Conservation (phyloP, 2,797 vertebrate genomes). For the Botia almorhae region DNA sequence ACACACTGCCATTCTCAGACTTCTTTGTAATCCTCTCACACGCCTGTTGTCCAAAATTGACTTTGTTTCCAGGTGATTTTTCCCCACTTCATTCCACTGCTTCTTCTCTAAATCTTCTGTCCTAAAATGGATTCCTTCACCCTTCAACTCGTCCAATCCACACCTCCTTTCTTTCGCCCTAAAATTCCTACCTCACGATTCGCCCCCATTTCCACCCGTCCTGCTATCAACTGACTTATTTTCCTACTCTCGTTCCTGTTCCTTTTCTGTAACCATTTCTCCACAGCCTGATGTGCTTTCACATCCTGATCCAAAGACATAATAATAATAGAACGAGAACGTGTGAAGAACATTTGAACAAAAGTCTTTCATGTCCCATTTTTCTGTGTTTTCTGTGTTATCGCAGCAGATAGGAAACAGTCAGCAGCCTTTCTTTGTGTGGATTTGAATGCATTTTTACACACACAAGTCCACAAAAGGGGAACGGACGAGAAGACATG, state of each 20-base stretch:
- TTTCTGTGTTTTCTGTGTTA: slow-evolving; percentile 53
- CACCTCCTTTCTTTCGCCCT: slow-evolving; percentile 6
- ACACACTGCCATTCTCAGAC: not conserved
- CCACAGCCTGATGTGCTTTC: slow-evolving; percentile 18
- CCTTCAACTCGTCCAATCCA: not conserved
- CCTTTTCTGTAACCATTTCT: slow-evolving; percentile 22
- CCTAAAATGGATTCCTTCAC: slow-evolving; percentile 3
- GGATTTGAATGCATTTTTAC: slow-evolving; percentile 99
- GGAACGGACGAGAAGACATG: slow-evolving; percentile 78
- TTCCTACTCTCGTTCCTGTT: slow-evolving; percentile 9
- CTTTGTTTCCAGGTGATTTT: slow-evolving; percentile 9
- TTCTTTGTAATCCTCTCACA: slow-evolving; percentile 34
- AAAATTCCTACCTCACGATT: slow-evolving; percentile 5
- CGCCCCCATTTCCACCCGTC: not conserved
- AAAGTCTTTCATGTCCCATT: not conserved
- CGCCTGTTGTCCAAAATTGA: slow-evolving; percentile 13
- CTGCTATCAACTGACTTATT: slow-evolving; percentile 5
- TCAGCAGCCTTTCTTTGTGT: slow-evolving; percentile 78
- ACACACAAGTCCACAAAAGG: slow-evolving; percentile 94
- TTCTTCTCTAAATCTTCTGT: slow-evolving; percentile 11
- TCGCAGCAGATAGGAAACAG: slow-evolving; percentile 60
- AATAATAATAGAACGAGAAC: slow-evolving; percentile 34
- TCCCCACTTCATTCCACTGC: not conserved
- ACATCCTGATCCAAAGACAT: slow-evolving; percentile 25
- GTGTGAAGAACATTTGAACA: slow-evolving; percentile 15